Percentiles rank a stretch among this genome's conserved stretches.
phyloP scores from a whole-genome alignment of 2,113 vertebrate genomes.

The Pogona vitticeps region DNA sequence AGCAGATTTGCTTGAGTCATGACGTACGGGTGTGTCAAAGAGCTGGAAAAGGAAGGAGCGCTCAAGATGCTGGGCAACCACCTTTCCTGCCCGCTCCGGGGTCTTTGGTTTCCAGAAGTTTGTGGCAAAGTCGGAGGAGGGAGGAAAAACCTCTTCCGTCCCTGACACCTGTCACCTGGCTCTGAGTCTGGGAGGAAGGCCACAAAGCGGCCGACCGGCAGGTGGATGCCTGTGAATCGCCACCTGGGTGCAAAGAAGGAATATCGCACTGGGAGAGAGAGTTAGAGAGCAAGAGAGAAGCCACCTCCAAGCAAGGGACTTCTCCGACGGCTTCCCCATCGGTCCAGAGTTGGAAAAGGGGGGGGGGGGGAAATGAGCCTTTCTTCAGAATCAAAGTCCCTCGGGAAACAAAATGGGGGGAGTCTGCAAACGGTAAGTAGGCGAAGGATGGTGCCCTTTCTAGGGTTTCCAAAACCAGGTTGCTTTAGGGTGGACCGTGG shows the following conservation, averaged over 20 bases:
- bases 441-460: rapidly evolving
- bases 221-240: not conserved
- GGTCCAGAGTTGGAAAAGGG: not conserved
- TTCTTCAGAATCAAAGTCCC: conserved; percentile 51
- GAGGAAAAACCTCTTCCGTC: conserved; percentile 48
- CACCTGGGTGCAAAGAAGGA: rapidly evolving
- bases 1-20: conserved; percentile 2
- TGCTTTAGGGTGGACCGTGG: not conserved
- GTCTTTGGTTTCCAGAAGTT: not conserved
- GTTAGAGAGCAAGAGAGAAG: not conserved
- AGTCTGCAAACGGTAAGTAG: conserved; percentile 62
- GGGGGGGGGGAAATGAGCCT: conserved; percentile 53
- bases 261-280: not conserved
- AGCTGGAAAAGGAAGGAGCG: not conserved
- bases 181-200: not conserved
- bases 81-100: not conserved
- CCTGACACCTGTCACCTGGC: conserved; percentile 34
- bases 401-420: conserved; percentile 54
- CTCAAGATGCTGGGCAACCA: not conserved
- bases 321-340: not conserved
- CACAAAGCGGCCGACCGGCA: not conserved
- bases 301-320: not conserved
- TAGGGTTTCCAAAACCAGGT: not conserved
- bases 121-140: conserved; percentile 13
- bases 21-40: not conserved